Evolutionary conservation across 2,113 vertebrate genomes (phyloP).

Genomic region (Cathartes aura): DNA sequence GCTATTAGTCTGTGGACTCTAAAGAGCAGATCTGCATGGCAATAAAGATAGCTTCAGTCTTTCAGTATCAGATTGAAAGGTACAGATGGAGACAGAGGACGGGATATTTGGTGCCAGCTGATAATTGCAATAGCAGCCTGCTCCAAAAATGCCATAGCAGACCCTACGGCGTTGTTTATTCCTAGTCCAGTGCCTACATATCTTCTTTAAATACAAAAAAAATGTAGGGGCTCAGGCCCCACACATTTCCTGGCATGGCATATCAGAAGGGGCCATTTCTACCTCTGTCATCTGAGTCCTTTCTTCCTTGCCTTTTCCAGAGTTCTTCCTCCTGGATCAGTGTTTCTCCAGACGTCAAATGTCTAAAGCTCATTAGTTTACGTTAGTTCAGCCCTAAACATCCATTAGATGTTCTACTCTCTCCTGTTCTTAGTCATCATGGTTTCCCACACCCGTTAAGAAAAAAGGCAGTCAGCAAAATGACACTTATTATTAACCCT

Average conservation of each 20-base stretch:
- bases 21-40: not conserved
- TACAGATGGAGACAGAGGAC: not conserved
- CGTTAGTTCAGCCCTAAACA: not conserved
- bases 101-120: not conserved
- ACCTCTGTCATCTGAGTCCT: not conserved
- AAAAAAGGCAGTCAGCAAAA: not conserved
- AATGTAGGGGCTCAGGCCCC: not conserved
- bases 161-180: not conserved
- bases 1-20: not conserved
- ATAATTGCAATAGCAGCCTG: not conserved
- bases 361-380: not conserved
- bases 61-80: not conserved
- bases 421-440: not conserved
- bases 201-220: not conserved
- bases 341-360: not conserved
- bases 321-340: not conserved
- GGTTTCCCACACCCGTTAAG: not conserved
- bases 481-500: not conserved
- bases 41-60: not conserved
- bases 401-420: not conserved
- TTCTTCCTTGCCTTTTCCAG: not conserved
- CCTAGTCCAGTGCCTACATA: rapidly evolving
- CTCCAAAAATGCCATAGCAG: not conserved
- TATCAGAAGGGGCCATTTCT: not conserved
- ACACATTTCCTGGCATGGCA: not conserved